Conservation (phyloP, 2,797 vertebrate species). For the Clarias pachynema region DNA sequence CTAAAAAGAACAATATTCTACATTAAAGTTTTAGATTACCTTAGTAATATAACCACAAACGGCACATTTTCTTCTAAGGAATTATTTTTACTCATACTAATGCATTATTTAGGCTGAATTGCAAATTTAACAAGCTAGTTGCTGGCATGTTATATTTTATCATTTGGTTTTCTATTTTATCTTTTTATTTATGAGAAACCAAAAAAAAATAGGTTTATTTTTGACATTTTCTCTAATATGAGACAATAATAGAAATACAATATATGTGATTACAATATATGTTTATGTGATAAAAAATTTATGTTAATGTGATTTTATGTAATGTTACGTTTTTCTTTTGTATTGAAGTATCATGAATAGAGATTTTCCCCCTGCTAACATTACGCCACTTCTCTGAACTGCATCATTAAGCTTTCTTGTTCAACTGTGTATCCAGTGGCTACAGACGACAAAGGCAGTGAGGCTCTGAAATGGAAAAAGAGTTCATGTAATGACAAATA, state of each 20-base stretch:
- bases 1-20: background rate
- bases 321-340: background rate
- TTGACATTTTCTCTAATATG: background rate
- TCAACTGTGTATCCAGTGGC: constrained; percentile 15
- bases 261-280: background rate
- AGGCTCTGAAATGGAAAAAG: constrained; percentile 44
- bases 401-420: background rate
- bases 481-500: constrained; percentile 43
- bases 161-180: background rate
- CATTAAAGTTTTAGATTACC: background rate
- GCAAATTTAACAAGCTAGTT: background rate
- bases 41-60: background rate
- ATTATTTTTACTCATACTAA: too few species aligned
- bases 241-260: background rate
- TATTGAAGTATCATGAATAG: background rate
- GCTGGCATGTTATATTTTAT: background rate
- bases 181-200: background rate
- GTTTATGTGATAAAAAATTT: background rate
- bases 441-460: constrained; percentile 36
- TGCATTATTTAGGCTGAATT: background rate
- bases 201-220: background rate
- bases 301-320: background rate
- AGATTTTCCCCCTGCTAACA: background rate
- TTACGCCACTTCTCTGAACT: background rate
- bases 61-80: background rate